phyloP scores from a whole-genome alignment of 2,888 invertebrate genomes.

The Prenolepis imparis region DNA sequence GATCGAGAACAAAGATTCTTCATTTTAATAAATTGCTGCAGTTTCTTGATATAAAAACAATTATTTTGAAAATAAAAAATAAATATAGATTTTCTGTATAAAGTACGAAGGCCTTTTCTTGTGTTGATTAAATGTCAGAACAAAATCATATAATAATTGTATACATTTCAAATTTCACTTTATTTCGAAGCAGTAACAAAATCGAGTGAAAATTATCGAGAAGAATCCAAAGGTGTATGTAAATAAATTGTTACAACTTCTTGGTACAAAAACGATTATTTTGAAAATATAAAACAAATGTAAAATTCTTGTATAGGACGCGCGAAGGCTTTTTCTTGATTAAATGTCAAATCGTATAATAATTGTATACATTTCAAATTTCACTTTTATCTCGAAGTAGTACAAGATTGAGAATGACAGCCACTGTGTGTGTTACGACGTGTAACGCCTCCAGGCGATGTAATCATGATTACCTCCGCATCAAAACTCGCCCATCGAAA shows the following conservation, averaged over 20 bases:
- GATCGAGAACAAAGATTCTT: neutral
- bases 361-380: neutral
- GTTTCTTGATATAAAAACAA: neutral
- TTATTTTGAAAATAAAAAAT: constrained; percentile 18
- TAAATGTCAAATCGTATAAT: neutral
- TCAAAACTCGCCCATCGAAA: neutral
- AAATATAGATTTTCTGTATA: too few species aligned
- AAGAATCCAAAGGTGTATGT: too few species aligned
- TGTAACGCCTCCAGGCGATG: constrained; percentile 37
- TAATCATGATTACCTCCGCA: constrained; percentile 39
- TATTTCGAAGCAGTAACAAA: neutral
- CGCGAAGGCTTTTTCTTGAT: neutral
- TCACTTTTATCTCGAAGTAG: neutral
- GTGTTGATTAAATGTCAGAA: neutral
- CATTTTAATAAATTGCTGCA: constrained; percentile 4
- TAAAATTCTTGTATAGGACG: neutral
- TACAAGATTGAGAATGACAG: constrained; percentile 14
- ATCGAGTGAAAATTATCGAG: too few species aligned
- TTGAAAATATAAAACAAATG: neutral
- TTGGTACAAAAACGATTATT: neutral
- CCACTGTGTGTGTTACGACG: constrained; percentile 28
- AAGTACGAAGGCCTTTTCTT: too few species aligned
- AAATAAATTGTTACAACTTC: constrained; percentile 6
- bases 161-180: neutral
- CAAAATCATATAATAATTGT: constrained; percentile 12